Evolutionary conservation across 2,797 vertebrate species (phyloP).

Genomic region (Merluccius polli): DNA sequence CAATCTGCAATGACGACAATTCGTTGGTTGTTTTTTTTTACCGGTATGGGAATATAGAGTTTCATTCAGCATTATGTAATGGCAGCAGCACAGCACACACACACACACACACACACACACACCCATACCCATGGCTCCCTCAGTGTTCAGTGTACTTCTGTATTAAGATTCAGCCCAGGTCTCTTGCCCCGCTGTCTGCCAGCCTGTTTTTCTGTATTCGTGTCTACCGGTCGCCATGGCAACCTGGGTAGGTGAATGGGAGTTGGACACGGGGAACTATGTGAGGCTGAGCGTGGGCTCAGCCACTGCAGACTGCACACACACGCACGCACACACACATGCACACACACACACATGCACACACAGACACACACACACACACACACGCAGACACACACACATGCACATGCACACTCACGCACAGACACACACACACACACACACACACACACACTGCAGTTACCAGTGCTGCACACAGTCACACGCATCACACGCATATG

Average conservation of each 20-base stretch:
- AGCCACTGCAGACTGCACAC: conserved; percentile 38
- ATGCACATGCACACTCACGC: conserved; percentile 1
- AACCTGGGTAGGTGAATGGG: conserved; percentile 69
- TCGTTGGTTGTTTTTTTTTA: no score
- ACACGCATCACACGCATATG: background rate
- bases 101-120: conserved; percentile 27
- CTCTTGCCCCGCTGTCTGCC: conserved; percentile 55
- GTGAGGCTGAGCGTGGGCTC: conserved; percentile 50
- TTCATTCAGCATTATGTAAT: conserved; percentile 47
- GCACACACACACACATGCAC: conserved; percentile 7
- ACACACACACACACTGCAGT: conserved; percentile 24
- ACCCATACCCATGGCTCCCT: no score
- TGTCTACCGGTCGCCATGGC: conserved; percentile 69
- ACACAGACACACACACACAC: conserved; percentile 1
- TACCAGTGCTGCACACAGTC: conserved; percentile 20
- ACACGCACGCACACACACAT: conserved; percentile 2
- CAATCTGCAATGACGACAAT: background rate
- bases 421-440: conserved; percentile 6
- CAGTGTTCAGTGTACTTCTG: conserved; percentile 32
- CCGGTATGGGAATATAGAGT: background rate
- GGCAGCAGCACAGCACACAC: conserved; percentile 12
- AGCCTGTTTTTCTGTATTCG: conserved; percentile 60
- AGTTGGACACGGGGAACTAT: conserved; percentile 54
- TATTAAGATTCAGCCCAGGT: conserved; percentile 63
- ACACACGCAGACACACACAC: conserved; percentile 4